Evolutionary conservation across 2,797 vertebrate genomes (phyloP).

Genomic region (Megaceryle alcyon): DNA sequence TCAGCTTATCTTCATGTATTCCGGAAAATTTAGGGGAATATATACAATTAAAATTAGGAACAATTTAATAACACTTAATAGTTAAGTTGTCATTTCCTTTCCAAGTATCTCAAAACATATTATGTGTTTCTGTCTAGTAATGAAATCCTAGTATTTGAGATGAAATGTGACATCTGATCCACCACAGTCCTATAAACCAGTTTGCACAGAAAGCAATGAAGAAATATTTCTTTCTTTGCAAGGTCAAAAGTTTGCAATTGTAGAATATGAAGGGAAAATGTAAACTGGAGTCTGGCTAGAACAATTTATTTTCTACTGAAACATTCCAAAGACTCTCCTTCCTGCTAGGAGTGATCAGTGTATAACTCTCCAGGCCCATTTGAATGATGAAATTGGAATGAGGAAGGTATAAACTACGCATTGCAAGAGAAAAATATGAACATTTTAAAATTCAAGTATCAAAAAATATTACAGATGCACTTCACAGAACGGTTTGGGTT

Average conservation of each 20-base stretch:
- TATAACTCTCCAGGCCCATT: not conserved
- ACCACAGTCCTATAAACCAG: not conserved
- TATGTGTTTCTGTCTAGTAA: not conserved
- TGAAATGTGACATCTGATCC: not conserved
- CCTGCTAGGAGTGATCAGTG: not conserved
- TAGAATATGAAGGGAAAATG: not conserved
- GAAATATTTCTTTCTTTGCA: not conserved
- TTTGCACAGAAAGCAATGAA: not conserved
- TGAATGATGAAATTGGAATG: not conserved
- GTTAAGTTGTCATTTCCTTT: slow-evolving; percentile 8
- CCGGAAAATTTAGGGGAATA: not conserved
- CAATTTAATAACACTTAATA: not conserved
- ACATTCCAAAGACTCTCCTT: not conserved
- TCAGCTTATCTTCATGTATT: not conserved
- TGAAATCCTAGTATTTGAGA: not conserved
- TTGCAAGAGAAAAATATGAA: not conserved
- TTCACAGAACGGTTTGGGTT: too few relatives aligned
- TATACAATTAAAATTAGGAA: not conserved
- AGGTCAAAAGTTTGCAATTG: slow-evolving; percentile 12
- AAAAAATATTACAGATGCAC: not conserved
- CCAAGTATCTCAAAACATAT: not conserved
- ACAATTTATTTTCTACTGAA: not conserved
- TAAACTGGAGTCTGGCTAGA: not conserved
- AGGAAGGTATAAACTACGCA: not conserved
- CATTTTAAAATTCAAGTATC: not conserved